A percentile compares a stretch with the other conserved stretches of the same genome.
phyloP scores from a whole-genome alignment of 2,888 invertebrate species.

The Hecatera dysodea region DNA sequence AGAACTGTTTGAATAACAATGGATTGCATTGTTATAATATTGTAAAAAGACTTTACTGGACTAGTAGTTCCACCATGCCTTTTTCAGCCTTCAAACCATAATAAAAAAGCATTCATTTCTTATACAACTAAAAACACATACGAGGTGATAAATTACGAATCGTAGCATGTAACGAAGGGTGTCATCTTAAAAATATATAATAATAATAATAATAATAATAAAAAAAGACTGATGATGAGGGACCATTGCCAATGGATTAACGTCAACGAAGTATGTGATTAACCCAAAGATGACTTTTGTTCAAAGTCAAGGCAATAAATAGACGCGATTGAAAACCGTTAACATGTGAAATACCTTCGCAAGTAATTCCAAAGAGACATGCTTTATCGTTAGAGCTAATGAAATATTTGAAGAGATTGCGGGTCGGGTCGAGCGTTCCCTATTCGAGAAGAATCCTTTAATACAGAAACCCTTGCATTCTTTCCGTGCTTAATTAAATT shows the following conservation, averaged over 20 bases:
- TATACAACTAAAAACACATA: neutral
- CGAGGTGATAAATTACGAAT: slow-evolving; percentile 38
- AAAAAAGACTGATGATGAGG: neutral
- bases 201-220: too few species aligned
- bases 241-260: slow-evolving; percentile 4
- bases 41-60: neutral
- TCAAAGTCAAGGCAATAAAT: neutral
- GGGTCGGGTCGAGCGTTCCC: neutral
- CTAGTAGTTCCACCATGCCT: neutral
- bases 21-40: too few species aligned
- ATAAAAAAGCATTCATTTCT: neutral
- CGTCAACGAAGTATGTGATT: neutral
- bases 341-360: neutral
- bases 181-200: too few species aligned
- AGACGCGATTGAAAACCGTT: neutral
- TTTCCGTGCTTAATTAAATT: slow-evolving; percentile 26
- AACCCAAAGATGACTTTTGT: neutral
- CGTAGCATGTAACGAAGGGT: neutral
- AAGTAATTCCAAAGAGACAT: slow-evolving; percentile 9
- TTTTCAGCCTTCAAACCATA: neutral
- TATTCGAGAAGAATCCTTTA: slow-evolving; percentile 30
- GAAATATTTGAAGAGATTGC: slow-evolving; percentile 36
- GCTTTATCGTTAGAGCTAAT: slow-evolving; percentile 22
- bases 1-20: too few species aligned
- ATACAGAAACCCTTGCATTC: slow-evolving; percentile 23